These are phyloP conservation scores for Drosophila nr. fundita DNA, from an alignment of 2,888 invertebrate genomes.

Conservation along the genomic window DNA sequence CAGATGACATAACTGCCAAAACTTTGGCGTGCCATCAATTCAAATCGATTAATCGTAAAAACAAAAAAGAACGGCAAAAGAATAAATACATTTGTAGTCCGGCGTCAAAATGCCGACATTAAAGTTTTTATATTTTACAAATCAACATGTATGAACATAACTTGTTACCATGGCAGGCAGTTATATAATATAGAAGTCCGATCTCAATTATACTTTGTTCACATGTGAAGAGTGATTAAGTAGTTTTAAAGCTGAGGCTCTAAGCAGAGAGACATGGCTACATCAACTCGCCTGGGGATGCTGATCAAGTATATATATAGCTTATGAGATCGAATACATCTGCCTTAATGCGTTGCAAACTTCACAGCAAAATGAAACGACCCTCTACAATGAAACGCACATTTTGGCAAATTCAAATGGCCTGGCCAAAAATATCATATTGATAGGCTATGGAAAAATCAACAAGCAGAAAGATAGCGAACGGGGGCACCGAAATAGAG, in stretches of 20 bases:
- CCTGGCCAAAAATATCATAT: constrained; percentile 9
- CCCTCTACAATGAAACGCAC: neutral
- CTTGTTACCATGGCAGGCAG: neutral
- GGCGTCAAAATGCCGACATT: neutral
- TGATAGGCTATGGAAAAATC: neutral
- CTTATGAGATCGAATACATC: neutral
- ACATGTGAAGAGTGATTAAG: neutral
- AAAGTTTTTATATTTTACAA: no score
- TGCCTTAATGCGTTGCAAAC: no score
- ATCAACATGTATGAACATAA: neutral
- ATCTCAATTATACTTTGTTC: neutral
- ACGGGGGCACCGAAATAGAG: neutral
- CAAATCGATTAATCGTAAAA: neutral
- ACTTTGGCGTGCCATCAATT: neutral
- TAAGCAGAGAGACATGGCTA: neutral
- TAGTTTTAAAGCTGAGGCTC: neutral
- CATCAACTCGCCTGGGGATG: neutral
- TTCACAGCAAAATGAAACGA: neutral
- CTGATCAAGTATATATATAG: neutral
- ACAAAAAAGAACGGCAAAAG: neutral
- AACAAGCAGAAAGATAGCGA: neutral
- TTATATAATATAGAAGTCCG: neutral
- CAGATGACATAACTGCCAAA: constrained; percentile 35
- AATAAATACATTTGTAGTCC: neutral
- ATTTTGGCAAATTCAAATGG: neutral